Evolutionary conservation across 2,113 vertebrate species (phyloP), one percentile per base, ranked within the genome.

Genomic region (Sitta europaea): DNA sequence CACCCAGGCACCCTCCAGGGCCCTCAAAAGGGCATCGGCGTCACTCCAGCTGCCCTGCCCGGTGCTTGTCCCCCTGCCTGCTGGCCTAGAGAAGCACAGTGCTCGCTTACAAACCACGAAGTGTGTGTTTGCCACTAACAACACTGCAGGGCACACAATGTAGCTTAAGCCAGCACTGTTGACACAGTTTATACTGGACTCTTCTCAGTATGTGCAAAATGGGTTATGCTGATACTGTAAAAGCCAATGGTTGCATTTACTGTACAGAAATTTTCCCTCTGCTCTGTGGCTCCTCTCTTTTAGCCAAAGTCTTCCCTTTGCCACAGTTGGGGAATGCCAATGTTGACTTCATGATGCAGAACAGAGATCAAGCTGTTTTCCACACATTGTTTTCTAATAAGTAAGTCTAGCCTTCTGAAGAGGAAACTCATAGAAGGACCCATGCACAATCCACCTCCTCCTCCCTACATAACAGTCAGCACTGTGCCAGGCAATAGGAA

Each of bases 51-150:
- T 12, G 61, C 45, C 25, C 36, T 58, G 42, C 33, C 50, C 1
- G 0, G 79, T 27, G 42, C 25, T 47, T 47, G 42, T 70, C 28
- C 45, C 48, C 0, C 1, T 0, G 5, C 6, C 5, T 79, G 57
- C 54, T 70, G 82, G 50, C 38, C 62, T 65, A 65, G 42, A 76
- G 87, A 68, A 38, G 40, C 57, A 63, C 57, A 72, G 0, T 35
- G 42, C 25, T 71, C 85, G 20, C 59, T 83, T 66, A 57, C 63
- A 81, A 90, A 80, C 5, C 35, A 61, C 1, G 0, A 24, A n/a
- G 8, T 4, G 12, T 3, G 28, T 76, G 71, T 40, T 63, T 90
- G 55, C 55, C 43, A 45, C 42, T 54, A 88, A 45, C 15, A 85
- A 54, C 74, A 96, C n/a, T 73, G 54, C 79, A 66, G 24, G 50